Conservation (phyloP, 2,888 invertebrate species). For the Acrobasis suavella region DNA sequence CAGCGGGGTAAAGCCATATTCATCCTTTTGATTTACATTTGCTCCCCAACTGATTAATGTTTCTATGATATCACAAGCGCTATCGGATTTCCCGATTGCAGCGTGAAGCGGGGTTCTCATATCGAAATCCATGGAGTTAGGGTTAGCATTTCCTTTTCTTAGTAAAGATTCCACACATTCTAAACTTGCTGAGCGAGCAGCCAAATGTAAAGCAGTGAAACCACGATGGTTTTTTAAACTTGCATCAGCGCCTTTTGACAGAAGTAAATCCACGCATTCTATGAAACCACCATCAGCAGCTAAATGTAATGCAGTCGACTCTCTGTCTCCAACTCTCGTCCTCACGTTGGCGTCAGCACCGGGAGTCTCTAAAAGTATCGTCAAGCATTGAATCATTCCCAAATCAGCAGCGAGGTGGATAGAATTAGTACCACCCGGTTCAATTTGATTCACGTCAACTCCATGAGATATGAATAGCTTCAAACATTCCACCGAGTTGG, state of each 20-base stretch:
- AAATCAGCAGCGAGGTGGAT: conserved; percentile 91
- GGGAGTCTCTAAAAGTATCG: conserved; percentile 88
- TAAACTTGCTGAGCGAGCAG: conserved; percentile 89
- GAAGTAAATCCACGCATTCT: conserved; percentile 89
- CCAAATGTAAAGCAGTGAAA: conserved; percentile 93
- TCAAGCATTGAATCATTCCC: conserved; percentile 88
- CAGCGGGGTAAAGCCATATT: conserved; percentile 92
- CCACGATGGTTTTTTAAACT: conserved; percentile 89
- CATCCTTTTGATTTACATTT: conserved; percentile 91
- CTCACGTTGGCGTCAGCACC: conserved; percentile 87
- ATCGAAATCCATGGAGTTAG: conserved; percentile 91
- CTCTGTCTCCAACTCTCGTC: conserved; percentile 87
- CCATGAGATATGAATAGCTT: conserved; percentile 88
- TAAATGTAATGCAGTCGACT: conserved; percentile 90
- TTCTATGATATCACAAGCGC: conserved; percentile 91
- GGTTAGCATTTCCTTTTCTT: conserved; percentile 88
- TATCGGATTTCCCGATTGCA: conserved; percentile 91
- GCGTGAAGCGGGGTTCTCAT: conserved; percentile 92
- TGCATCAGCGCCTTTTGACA: conserved; percentile 89
- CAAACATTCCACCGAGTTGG: conserved; percentile 91
- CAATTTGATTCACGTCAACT: conserved; percentile 88
- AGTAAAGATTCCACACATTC: conserved; percentile 91
- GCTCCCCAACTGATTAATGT: conserved; percentile 90
- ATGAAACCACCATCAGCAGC: conserved; percentile 94
- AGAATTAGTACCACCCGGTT: conserved; percentile 89